A percentile compares a stretch with the other conserved stretches of the same genome.
These are phyloP conservation scores for Chalcosyrphus nemorum DNA, from an alignment of 2,888 invertebrate species.

Conservation along the genomic window DNA sequence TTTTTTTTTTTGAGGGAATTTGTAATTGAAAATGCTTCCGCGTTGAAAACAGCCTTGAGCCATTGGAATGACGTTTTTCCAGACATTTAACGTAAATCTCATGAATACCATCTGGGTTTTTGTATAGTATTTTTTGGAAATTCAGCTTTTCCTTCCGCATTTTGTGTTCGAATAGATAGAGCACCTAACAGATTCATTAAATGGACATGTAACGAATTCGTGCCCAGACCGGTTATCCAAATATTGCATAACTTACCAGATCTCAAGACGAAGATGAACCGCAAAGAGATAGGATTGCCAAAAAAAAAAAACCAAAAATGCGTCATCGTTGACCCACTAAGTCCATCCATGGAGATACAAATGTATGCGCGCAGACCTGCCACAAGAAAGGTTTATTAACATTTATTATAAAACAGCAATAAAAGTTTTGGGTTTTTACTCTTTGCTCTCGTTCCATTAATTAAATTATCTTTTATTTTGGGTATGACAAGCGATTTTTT, in stretches of 20 bases:
- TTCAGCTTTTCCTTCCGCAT: conserved; percentile 50
- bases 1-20: conserved; percentile 5
- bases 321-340: conserved; percentile 51
- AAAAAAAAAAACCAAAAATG: conserved; percentile 25
- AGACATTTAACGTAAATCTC: conserved; percentile 33
- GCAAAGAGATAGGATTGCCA: conserved; percentile 17
- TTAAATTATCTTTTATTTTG: conserved; percentile 16
- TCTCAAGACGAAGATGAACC: not conserved
- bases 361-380: not conserved
- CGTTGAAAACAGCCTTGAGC: conserved; percentile 43
- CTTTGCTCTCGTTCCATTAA: conserved; percentile 53
- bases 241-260: conserved; percentile 24
- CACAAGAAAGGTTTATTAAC: conserved; percentile 30
- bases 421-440: conserved; percentile 11
- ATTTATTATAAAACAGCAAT: conserved; percentile 22
- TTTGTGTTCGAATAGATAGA: conserved; percentile 3
- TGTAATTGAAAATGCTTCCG: conserved; percentile 63
- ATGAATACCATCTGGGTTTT: conserved; percentile 45
- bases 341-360: not conserved
- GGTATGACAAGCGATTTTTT: not conserved
- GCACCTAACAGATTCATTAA: not conserved
- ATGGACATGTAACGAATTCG: conserved; percentile 5
- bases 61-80: conserved; percentile 52
- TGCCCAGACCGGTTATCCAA: conserved; percentile 34
- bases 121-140: conserved; percentile 14